Conservation (phyloP, 1,140 invertebrate genomes). For the Aphelinus atriplicis region DNA sequence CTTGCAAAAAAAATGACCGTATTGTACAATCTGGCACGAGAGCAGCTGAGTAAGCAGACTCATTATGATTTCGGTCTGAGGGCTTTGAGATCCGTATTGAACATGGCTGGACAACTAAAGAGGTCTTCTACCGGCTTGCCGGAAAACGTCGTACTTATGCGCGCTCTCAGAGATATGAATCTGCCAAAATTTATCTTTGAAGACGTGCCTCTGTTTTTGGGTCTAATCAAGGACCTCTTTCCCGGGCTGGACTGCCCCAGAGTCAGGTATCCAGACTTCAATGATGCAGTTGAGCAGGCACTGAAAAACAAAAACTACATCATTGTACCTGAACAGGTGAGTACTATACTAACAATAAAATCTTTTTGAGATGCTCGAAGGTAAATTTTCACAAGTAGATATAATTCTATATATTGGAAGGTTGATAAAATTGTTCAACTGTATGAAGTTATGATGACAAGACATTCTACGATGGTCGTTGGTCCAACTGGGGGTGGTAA, state of each 20-base stretch:
- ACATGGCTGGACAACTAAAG: constrained; percentile 89
- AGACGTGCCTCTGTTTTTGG: constrained; percentile 88
- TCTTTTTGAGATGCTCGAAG: no score
- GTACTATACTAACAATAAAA: no score
- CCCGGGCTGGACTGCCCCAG: constrained; percentile 87
- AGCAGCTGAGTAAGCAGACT: constrained; percentile 90
- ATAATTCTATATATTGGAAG: constrained; percentile 57
- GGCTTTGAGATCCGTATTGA: constrained; percentile 86
- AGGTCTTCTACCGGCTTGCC: constrained; percentile 78
- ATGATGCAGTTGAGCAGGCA: constrained; percentile 77
- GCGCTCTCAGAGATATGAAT: constrained; percentile 90
- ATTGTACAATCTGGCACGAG: constrained; percentile 83
- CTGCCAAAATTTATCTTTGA: constrained; percentile 91
- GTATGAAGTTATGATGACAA: constrained; percentile 93
- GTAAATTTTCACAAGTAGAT: no score
- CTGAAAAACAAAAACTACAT: constrained; percentile 76
- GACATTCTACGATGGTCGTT: constrained; percentile 90
- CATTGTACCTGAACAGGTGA: constrained; percentile 80
- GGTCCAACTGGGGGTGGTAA: constrained; percentile 93
- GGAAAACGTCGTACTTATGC: constrained; percentile 88
- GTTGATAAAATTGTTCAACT: constrained; percentile 89
- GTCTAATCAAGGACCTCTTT: constrained; percentile 86
- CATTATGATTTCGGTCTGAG: constrained; percentile 95
- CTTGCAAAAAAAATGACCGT: constrained; percentile 94
- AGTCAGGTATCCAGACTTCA: constrained; percentile 86